Base-by-base conservation (phyloP, 1,140 invertebrate genomes). In the Cotesia typhae region DNA sequence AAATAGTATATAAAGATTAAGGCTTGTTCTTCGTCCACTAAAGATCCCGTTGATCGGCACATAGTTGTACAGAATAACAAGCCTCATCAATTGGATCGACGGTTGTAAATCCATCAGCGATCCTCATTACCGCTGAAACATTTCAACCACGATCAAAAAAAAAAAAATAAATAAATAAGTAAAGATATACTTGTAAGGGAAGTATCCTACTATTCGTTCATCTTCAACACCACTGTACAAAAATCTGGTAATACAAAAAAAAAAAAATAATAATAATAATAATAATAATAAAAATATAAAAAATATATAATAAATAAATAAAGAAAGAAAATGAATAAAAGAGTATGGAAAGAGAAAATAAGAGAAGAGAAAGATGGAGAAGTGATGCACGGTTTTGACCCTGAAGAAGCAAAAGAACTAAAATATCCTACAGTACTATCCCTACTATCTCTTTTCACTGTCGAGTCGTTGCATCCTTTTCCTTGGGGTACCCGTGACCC, bases 361-460 rank as follows among this genome's bases (percentile, higher is more conserved):
- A 12, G 41, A 68, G 36, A 37, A 51, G 57, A 67, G 38, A 73
- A 77, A 74, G 68, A 79, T 75, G 76, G 28, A 28, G 28, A 28
- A 78, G 79, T 85, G 83, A 84, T 84, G 82, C 84, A 84, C 83
- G 82, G 77, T 83, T 83, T 76, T 85, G 84, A 85, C 84, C 84
- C 84, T 84, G 81, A 84, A 74, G 81, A 84, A 74, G 79, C 78
- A 79, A 80, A 84, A 81, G 80, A 83, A 77, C 65, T 52, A 76
- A 76, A 53, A 67, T 61, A 67, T 51, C 71, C 71, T 37, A 67
- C 28, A 28, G 28, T 28, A 28, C 52, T 55, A 14, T 67, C 20
- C 53, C 64, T 28, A 28, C 28, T 28, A 37, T 72, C 37, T 53
- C 65, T 53, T 36, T 67, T 28, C 61, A 28, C 71, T 73, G 64